Evolutionary conservation across 2,797 vertebrate species (phyloP).

Genomic region (Spea hammondii): DNA sequence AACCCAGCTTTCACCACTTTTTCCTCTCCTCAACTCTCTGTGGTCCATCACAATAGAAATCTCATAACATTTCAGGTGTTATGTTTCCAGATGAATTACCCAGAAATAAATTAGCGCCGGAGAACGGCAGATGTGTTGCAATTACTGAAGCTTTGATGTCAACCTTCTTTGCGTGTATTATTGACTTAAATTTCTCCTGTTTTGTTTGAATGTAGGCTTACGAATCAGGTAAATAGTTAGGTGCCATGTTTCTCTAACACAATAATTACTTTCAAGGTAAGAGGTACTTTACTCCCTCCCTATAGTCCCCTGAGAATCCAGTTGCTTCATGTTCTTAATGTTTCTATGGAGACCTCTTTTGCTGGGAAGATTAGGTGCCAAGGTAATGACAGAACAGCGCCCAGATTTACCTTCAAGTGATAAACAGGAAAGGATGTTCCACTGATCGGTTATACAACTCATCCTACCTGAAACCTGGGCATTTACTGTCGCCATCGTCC

Average conservation of each 20-base stretch:
- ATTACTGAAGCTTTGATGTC: no score
- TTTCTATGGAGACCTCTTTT: conserved; percentile 73
- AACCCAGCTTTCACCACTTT: no score
- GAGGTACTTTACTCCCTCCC: conserved; percentile 26
- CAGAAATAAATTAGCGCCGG: no score
- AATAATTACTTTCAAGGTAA: conserved; percentile 48
- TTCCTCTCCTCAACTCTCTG: no score
- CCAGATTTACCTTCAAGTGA: conserved; percentile 40
- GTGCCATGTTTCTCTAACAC: background rate
- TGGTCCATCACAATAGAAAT: no score
- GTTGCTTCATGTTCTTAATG: conserved; percentile 57
- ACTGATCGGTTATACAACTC: conserved; percentile 18
- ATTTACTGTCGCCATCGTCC: conserved; percentile 25
- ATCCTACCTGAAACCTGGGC: conserved; percentile 1
- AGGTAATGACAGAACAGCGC: conserved; percentile 51
- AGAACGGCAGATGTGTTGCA: no score
- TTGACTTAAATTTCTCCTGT: background rate
- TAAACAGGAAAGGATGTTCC: conserved; percentile 60
- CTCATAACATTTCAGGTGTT: no score
- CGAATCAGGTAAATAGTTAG: conserved; percentile 2
- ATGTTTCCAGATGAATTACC: no score
- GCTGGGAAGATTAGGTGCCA: conserved; percentile 61
- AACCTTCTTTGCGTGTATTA: background rate
- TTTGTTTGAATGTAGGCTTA: background rate
- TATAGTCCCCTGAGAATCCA: conserved; percentile 31